Base-by-base conservation (phyloP, 2,888 invertebrate species). In the Hypomecis punctinalis region DNA sequence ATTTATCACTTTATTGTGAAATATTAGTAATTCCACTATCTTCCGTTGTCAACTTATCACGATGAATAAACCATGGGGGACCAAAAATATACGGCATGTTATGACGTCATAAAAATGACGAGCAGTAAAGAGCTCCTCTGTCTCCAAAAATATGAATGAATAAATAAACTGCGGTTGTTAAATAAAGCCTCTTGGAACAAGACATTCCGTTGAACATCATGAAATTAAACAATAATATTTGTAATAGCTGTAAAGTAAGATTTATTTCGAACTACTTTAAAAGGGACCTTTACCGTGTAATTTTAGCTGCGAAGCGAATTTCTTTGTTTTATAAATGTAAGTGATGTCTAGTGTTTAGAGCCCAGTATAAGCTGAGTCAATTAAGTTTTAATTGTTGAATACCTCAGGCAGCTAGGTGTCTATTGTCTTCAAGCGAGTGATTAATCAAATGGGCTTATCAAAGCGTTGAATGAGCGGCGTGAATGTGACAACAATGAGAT, bases 401-500 rank as follows among this genome's bases (percentile, higher is more conserved):
- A 63, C 54, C 40, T 58, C 42, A 58, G 49, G 35, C 60, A 66
- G 57, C 60, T 70, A 69, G 55, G 58, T 66, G 64, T 55, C 63
- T 72, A 77, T 82, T 79, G 74, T 78, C 71, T 72, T 67, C 69
- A 71, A 75, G 72, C 70, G 58, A 70, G 74, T 77, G 78, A 85
- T 85, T 84, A 80, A 83, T 85, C 82, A 82, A 76, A 68, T 74
- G 66, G 75, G 74, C 75, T 76, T 79, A 79, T 79, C 79, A 81
- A 80, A 79, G 73, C 76, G 67, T 48, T 78, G 80, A 79, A 81
- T 78, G 75, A 80, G 76, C 73, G 61, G 70, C 75, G 74, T 82
- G 81, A 74, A 76, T 75, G 68, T 81, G 83, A 79, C 85, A 82
- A 84, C 84, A 84, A 84, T 82, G 64, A 74, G 68, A 54, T 63